Evolutionary conservation across 1,140 invertebrate genomes (phyloP).

Genomic region (Cyclina sinensis): DNA sequence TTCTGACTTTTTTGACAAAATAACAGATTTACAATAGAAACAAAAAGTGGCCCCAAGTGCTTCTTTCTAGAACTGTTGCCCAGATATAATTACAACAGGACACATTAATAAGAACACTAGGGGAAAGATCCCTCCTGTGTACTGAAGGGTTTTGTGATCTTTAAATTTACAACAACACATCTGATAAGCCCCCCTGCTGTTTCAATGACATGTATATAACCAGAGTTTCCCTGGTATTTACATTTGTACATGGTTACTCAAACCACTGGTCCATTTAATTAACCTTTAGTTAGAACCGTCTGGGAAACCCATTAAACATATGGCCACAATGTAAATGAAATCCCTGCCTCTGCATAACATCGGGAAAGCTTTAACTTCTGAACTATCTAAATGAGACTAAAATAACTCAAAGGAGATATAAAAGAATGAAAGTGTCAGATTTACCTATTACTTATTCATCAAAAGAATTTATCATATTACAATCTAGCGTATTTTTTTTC

Average conservation of each 20-base stretch:
- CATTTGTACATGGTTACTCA: constrained; percentile 16
- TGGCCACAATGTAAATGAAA: constrained; percentile 14
- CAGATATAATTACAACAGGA: too few relatives aligned
- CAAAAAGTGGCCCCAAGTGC: too few relatives aligned
- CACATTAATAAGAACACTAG: too few relatives aligned
- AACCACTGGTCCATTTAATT: constrained; percentile 23
- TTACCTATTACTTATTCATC: neutral
- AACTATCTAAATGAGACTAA: neutral
- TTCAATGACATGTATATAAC: constrained; percentile 22
- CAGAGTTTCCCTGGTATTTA: neutral
- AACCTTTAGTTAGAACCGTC: constrained; percentile 15
- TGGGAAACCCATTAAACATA: constrained; percentile 12
- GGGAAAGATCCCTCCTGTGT: too few relatives aligned
- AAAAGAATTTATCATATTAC: constrained; percentile 5
- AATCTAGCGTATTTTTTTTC: too few relatives aligned
- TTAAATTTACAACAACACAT: neutral
- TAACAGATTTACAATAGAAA: too few relatives aligned
- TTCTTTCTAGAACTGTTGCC: too few relatives aligned
- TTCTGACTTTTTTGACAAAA: too few relatives aligned
- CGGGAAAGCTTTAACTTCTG: neutral
- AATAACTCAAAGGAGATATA: neutral
- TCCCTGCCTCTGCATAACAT: neutral
- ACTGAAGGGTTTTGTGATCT: neutral
- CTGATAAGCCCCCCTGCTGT: constrained; percentile 13
- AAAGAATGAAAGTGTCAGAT: neutral